These are phyloP conservation scores for Volucella zonaria DNA, from an alignment of 2,888 invertebrate species.

Conservation along the genomic window DNA sequence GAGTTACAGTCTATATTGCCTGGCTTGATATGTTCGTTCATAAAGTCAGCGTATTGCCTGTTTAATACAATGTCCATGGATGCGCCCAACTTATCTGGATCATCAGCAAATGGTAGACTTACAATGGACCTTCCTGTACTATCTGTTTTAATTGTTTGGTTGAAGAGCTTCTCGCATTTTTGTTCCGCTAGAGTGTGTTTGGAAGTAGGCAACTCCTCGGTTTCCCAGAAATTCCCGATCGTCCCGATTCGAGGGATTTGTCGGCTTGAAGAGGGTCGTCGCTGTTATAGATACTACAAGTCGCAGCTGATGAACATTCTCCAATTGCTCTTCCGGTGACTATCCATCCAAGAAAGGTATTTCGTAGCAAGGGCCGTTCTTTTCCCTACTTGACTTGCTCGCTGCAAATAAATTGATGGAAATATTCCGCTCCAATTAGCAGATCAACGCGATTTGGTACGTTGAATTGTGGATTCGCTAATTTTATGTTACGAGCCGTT, in stretches of 20 bases:
- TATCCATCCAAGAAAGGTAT: neutral
- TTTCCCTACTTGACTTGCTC: neutral
- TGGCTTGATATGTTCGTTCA: neutral
- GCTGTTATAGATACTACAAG: no score
- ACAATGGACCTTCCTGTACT: neutral
- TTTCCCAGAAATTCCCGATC: no score
- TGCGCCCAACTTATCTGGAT: neutral
- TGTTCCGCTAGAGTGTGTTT: neutral
- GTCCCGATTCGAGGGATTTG: no score
- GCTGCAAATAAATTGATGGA: neutral
- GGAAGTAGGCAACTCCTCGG: no score
- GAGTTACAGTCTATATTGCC: neutral
- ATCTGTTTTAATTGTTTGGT: neutral
- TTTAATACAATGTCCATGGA: no score
- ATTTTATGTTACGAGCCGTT: constrained; percentile 1
- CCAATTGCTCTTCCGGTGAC: neutral
- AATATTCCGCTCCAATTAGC: neutral
- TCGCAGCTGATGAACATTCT: neutral
- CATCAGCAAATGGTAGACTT: neutral
- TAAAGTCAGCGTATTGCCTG: no score
- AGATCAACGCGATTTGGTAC: neutral
- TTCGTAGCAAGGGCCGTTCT: neutral
- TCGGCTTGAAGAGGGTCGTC: no score
- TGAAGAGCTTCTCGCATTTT: neutral
- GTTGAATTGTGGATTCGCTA: neutral